These are phyloP conservation scores for Hyperoplus lanceolatus DNA, from an alignment of 2,797 vertebrate genomes.

Conservation along the genomic window DNA sequence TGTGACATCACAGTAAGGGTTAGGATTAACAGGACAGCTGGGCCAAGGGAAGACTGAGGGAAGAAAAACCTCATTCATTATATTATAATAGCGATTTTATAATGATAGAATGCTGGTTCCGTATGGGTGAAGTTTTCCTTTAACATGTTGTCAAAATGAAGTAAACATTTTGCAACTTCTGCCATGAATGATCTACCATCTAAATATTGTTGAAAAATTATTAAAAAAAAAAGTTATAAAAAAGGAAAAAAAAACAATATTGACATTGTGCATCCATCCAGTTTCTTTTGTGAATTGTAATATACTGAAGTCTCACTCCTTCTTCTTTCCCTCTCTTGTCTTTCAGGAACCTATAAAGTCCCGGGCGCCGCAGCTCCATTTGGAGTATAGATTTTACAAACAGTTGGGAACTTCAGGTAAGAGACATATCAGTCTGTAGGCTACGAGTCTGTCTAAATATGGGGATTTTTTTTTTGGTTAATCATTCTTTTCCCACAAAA, in stretches of 20 bases:
- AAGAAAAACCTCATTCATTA: too few relatives aligned
- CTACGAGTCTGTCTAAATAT: constrained; percentile 1
- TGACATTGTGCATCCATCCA: neutral
- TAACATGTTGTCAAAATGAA: too few relatives aligned
- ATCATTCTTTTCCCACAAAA: neutral
- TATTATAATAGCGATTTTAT: too few relatives aligned
- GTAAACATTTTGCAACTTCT: too few relatives aligned
- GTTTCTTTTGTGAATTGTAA: neutral
- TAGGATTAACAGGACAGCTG: too few relatives aligned
- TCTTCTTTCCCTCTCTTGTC: constrained; percentile 26
- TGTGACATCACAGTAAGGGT: too few relatives aligned
- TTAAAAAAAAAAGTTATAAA: too few relatives aligned
- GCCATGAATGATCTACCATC: too few relatives aligned
- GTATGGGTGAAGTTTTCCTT: too few relatives aligned
- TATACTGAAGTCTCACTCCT: constrained; percentile 2
- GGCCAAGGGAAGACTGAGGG: too few relatives aligned
- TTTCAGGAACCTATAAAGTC: constrained; percentile 98
- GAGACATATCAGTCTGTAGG: constrained; percentile 13
- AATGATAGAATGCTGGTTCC: too few relatives aligned
- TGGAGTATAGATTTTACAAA: constrained; percentile 99
- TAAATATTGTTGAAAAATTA: too few relatives aligned
- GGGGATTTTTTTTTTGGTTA: neutral
- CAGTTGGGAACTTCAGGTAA: constrained; percentile 97
- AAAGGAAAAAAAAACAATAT: neutral
- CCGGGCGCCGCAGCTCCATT: constrained; percentile 95